A percentile compares a stretch with the other conserved stretches of the same genome.
Conservation (phyloP, 2,888 invertebrate genomes). For the Polylopha cassiicola region DNA sequence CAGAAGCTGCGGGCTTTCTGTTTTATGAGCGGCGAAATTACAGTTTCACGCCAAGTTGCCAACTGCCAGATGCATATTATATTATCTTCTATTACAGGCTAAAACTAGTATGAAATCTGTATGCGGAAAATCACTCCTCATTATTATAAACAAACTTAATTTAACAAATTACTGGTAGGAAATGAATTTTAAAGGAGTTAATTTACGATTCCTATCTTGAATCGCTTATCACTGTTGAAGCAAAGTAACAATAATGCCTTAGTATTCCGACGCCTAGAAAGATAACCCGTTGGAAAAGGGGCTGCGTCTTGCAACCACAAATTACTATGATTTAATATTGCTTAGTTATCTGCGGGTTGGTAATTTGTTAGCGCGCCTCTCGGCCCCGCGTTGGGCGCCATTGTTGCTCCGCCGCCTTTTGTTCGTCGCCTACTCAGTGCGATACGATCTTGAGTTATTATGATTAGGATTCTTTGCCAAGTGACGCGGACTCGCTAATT, state of each 20-base stretch:
- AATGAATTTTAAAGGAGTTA: slow-evolving; percentile 15
- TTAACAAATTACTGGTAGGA: slow-evolving; percentile 10
- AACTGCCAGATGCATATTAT: slow-evolving; percentile 49
- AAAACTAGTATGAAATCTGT: slow-evolving; percentile 1
- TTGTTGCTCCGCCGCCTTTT: slow-evolving; percentile 72
- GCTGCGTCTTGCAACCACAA: slow-evolving; percentile 68
- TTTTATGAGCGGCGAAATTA: slow-evolving; percentile 67
- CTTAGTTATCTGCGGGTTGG: slow-evolving; percentile 74
- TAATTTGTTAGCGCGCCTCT: slow-evolving; percentile 73
- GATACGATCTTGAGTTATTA: slow-evolving; percentile 76
- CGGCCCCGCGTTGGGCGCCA: slow-evolving; percentile 63
- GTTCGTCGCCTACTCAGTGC: slow-evolving; percentile 68
- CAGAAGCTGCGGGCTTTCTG: slow-evolving; percentile 45
- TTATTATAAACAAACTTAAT: too few species aligned
- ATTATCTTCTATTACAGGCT: slow-evolving; percentile 25
- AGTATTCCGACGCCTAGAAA: slow-evolving; percentile 37
- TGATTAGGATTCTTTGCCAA: slow-evolving; percentile 76
- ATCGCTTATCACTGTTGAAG: slow-evolving; percentile 36
- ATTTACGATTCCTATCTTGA: slow-evolving; percentile 20
- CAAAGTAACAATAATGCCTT: slow-evolving; percentile 45
- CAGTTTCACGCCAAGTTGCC: slow-evolving; percentile 54
- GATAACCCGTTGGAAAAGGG: slow-evolving; percentile 59
- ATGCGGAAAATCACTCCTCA: too few species aligned
- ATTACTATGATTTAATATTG: slow-evolving; percentile 78
- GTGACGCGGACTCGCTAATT: slow-evolving; percentile 71